Conservation (phyloP, 2,888 invertebrate genomes). For the Neoascia interrupta region DNA sequence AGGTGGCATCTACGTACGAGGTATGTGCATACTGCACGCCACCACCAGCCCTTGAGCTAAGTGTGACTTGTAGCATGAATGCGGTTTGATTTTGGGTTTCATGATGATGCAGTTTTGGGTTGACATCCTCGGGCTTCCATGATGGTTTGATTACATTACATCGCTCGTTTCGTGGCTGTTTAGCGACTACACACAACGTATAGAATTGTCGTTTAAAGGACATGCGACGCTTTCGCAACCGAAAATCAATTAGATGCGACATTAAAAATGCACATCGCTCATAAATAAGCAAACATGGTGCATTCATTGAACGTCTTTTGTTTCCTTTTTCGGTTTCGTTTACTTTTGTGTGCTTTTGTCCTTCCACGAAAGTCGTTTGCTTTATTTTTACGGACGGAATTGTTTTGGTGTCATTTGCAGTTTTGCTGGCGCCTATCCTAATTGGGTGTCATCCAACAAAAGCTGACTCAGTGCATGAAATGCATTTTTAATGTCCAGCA, state of each 20-base stretch:
- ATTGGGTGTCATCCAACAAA: constrained; percentile 64
- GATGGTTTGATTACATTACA: constrained; percentile 28
- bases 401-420: constrained; percentile 59
- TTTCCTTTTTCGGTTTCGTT: neutral
- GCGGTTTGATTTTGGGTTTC: constrained; percentile 58
- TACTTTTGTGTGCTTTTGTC: neutral
- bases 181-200: too few relatives aligned
- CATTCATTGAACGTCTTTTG: constrained; percentile 35
- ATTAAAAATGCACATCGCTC: constrained; percentile 50
- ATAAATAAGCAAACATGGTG: constrained; percentile 26
- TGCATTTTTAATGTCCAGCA: constrained; percentile 53
- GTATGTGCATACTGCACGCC: too few relatives aligned
- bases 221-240: neutral
- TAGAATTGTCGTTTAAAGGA: neutral
- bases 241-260: constrained; percentile 36
- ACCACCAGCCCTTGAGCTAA: constrained; percentile 22
- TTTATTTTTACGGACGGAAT: constrained; percentile 2
- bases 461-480: constrained; percentile 48
- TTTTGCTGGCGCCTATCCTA: constrained; percentile 65
- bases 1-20: neutral
- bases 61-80: constrained; percentile 44
- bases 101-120: constrained; percentile 15
- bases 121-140: neutral
- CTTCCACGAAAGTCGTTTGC: too few relatives aligned
- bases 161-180: neutral